phyloP scores from a whole-genome alignment of 2,888 invertebrate species.

The Nephrotoma flavescens region DNA sequence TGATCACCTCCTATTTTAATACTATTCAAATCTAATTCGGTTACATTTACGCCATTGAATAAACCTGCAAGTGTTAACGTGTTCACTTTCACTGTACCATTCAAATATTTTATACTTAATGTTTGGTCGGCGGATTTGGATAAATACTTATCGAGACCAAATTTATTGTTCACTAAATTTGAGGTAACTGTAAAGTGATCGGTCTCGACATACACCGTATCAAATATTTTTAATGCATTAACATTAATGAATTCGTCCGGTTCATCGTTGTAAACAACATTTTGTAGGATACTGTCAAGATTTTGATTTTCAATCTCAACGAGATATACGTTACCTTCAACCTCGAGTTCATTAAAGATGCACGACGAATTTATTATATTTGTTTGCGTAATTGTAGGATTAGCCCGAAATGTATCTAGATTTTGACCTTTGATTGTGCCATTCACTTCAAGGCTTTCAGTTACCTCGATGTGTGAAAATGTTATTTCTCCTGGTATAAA shows the following conservation, averaged over 20 bases:
- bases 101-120: conserved; percentile 27
- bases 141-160: conserved; percentile 32
- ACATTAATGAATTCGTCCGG: conserved; percentile 19
- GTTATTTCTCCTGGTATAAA: conserved; percentile 30
- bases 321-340: conserved; percentile 35
- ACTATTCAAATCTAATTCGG: conserved; percentile 28
- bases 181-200: conserved; percentile 28
- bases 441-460: conserved; percentile 34
- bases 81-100: conserved; percentile 33
- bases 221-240: conserved; percentile 34
- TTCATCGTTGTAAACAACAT: conserved; percentile 34
- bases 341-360: conserved; percentile 34
- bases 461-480: conserved; percentile 37
- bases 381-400: conserved; percentile 34
- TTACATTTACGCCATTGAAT: conserved; percentile 32
- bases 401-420: conserved; percentile 29
- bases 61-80: conserved; percentile 30
- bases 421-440: conserved; percentile 34
- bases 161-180: conserved; percentile 29
- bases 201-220: conserved; percentile 23
- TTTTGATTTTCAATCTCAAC: conserved; percentile 29
- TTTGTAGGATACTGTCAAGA: conserved; percentile 29
- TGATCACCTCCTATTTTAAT: conserved; percentile 31
- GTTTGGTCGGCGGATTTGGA: conserved; percentile 35
- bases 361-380: conserved; percentile 29